Evolutionary conservation across 2,113 vertebrate genomes (phyloP).

Genomic region (Prunella fulvescens): DNA sequence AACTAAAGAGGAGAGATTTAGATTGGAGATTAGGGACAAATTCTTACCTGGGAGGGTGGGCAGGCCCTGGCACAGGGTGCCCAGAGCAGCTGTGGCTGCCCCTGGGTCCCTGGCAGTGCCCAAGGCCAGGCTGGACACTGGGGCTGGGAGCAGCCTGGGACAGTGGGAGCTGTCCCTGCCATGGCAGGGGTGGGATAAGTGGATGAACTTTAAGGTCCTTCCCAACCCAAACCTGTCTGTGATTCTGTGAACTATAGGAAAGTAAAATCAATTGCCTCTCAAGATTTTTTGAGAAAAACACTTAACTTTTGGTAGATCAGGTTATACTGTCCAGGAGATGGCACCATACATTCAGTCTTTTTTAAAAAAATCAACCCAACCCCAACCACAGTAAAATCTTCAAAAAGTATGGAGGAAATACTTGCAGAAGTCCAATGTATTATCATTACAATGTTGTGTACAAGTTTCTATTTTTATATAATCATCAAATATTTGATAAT

Average conservation of each 20-base stretch:
- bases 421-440: not conserved
- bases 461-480: not conserved
- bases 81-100: not conserved
- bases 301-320: not conserved
- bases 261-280: not conserved
- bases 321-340: conserved; percentile 68
- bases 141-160: not conserved
- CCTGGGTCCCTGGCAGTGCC: not conserved
- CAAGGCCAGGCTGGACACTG: not conserved
- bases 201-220: not conserved
- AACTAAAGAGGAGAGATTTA: not conserved
- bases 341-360: conserved; percentile 70
- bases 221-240: not conserved
- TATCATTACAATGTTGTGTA: not conserved
- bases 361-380: not conserved
- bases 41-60: accelerated
- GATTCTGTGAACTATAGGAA: not conserved
- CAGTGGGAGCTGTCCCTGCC: not conserved
- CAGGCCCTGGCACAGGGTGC: not conserved
- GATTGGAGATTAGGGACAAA: not conserved
- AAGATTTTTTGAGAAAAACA: not conserved
- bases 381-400: not conserved
- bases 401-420: not conserved
- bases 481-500: conserved; percentile 3
- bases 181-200: accelerated